These are phyloP conservation scores for Cartodere bifasciata DNA, from an alignment of 2,888 invertebrate genomes.

Conservation along the genomic window DNA sequence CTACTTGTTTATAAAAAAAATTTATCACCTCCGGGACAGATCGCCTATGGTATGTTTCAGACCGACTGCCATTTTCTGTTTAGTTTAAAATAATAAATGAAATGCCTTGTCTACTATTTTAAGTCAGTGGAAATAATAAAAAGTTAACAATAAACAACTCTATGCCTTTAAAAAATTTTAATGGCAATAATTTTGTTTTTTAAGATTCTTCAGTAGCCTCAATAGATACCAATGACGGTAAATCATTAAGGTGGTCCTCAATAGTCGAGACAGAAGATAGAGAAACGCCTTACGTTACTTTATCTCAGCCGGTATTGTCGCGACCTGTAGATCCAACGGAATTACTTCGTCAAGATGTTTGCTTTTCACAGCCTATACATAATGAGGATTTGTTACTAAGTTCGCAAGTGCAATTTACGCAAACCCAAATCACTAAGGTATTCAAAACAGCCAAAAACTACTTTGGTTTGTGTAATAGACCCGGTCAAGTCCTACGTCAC, in stretches of 20 bases:
- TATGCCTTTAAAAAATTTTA: no score
- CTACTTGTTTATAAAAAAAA: no score
- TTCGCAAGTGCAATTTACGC: conserved; percentile 51
- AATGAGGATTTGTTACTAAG: conserved; percentile 69
- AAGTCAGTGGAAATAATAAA: no score
- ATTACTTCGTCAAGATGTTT: conserved; percentile 28
- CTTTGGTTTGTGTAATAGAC: no score
- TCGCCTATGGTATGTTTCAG: no score
- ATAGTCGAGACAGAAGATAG: conserved; percentile 26
- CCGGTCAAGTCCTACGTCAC: no score
- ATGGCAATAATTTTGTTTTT: no score
- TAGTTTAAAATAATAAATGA: no score
- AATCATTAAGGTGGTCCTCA: conserved; percentile 7
- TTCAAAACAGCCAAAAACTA: conserved; percentile 4
- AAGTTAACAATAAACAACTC: no score
- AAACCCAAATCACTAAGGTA: conserved; percentile 31
- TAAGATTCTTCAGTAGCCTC: conserved; percentile 7
- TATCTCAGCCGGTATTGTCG: conserved; percentile 25
- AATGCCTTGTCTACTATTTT: no score
- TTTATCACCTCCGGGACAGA: no score
- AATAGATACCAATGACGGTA: conserved; percentile 2
- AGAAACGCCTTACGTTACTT: conserved; percentile 23
- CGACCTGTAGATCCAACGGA: conserved; percentile 8
- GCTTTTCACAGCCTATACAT: conserved; percentile 80
- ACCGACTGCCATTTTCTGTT: no score